Base-by-base conservation (phyloP, 2,797 vertebrate species). In the Cossypha caffra region DNA sequence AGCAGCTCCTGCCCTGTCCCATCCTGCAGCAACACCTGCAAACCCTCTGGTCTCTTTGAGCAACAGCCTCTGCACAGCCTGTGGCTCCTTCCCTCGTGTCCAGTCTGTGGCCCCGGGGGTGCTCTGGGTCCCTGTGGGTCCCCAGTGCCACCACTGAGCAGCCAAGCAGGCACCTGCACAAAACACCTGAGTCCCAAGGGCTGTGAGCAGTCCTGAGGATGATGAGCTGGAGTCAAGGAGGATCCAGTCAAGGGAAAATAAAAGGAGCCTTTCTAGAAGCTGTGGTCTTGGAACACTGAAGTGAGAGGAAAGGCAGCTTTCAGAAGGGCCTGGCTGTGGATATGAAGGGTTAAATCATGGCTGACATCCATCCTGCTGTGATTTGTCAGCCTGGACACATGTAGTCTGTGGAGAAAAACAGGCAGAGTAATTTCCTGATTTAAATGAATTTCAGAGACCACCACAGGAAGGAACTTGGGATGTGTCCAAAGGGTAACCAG, bases 371-470 rank as follows among this genome's bases (percentile, higher is more conserved):
- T 84, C 69, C 79, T 90, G 82, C 94, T 93, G 85, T 83, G 85
- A 64, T 95, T 93, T 95, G 94, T 94, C 90, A 94, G 90, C 73
- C 76, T 93, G 69, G 94, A 93, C 62, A 52, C 91, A 57, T 77
- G 78, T 80, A 91, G 64, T 67, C 87, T 55, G 79, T 83, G 85
- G 95, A 95, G 94, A 95, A 96, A 96, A 97, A 95, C 96, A 96
- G 93, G 90, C 95, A 95, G 94, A 89, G 90, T 86, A 95, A 97
- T 96, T 97, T 97, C 96, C 96, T 95, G 96, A 48, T 95, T 86
- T 93, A 97, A 96, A 95, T 94, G 82, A 91, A 95, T 95, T 96
- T 97, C 91, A 90, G 94, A 95, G 96, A 97, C 96, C 96, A 97
- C 95, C 96, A 4, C 96, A 95, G 96, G 96, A 97, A 97, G 96